Base-by-base conservation (phyloP, 1,140 invertebrate species). In the Procambarus virginalis region DNA sequence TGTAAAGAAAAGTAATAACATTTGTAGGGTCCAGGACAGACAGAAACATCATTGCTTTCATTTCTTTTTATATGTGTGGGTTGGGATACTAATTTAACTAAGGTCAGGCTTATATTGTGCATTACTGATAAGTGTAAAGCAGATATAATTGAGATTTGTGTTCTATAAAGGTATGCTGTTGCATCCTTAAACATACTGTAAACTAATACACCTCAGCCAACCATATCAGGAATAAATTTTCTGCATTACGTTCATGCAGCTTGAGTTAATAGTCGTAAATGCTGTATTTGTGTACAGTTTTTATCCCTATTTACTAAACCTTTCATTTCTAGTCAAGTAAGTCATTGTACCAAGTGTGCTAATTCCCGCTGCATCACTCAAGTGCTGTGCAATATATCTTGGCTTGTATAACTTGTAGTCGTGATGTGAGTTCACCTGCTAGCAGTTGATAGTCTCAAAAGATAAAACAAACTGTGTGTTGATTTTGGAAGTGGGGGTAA, bases 241-340 rank as follows among this genome's bases (percentile, higher is more conserved):
- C 14, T 20, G 20, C 20, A 17, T 68, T 68, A 17, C 12, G 20
- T 64, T 5, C 6, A 34, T 34, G 10, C 6, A 73, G 68, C 3
- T 73, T 34, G n/a, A 73, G 68, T 22, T 20, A 6, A 10, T 73
- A 22, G 8, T 73, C 8, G 22, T 73, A 34, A 8, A 73, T 73
- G n/a, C 22, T 8, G 22, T 73, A 73, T 73, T 22, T 6, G 68
- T 73, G 68, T 22, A 34, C 68, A 73, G 5, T 73, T 73, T 34
- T 73, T 34, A 73, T 73, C 68, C 22, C 68, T 34, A 6, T 73
- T 8, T 8, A 22, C 22, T 34, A 55, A 8, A 5, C 12, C 51
- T 73, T 64, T 64, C 17, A 34, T 73, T 73, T 73, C 68, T 73
- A 73, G 68, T 73, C 68, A 73, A 73, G 22, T 34, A 73, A 73